Conservation (phyloP, 2,113 vertebrate genomes). For the Panthera tigris region DNA sequence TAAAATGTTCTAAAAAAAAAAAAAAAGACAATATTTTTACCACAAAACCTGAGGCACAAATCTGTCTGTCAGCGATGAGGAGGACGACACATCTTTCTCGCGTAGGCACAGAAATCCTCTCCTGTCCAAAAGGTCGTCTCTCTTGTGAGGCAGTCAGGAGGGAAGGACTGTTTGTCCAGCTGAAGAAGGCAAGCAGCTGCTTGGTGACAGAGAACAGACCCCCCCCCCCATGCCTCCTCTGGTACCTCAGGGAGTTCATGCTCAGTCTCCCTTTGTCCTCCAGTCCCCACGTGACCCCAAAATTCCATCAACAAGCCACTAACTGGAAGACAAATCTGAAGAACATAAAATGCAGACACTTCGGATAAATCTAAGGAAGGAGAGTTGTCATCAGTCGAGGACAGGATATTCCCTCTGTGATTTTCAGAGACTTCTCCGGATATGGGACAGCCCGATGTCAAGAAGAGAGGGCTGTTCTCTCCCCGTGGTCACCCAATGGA, state of each 20-base stretch:
- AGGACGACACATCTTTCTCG: background rate
- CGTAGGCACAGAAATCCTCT: background rate
- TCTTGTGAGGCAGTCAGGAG: background rate
- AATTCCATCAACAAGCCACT: background rate
- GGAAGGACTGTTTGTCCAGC: background rate
- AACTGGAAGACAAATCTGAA: background rate
- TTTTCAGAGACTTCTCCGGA: background rate
- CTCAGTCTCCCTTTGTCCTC: background rate
- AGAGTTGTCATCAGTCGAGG: background rate
- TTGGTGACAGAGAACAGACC: background rate
- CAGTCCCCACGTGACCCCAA: background rate
- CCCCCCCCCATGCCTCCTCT: background rate
- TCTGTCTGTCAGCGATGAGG: background rate
- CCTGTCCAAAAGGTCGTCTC: background rate
- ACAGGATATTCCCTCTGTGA: background rate
- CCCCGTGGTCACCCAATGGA: fast-evolving
- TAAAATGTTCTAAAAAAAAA: background rate
- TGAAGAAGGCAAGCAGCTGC: background rate
- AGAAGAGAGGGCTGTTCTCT: background rate
- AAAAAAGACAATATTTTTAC: background rate
- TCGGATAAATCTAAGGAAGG: background rate
- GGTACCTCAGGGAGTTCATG: background rate
- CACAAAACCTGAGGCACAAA: background rate
- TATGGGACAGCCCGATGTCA: background rate
- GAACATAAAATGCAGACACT: background rate